Conservation (phyloP, 2,797 vertebrate genomes). For the Novumbra hubbsi region DNA sequence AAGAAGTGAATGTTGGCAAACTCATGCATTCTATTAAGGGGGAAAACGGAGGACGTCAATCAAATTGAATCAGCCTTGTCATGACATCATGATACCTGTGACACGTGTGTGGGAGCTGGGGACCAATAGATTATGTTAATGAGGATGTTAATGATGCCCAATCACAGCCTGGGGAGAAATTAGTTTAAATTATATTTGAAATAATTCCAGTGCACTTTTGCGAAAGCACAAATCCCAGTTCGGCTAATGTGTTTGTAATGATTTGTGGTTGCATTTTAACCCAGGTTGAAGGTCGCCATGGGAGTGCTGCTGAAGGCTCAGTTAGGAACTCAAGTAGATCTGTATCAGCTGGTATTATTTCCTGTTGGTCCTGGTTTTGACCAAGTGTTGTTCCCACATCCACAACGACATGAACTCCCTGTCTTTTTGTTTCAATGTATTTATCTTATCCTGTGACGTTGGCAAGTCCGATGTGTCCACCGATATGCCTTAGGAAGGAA, state of each 20-base stretch:
- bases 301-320: slow-evolving; percentile 11
- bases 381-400: not conserved
- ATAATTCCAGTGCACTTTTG: not conserved
- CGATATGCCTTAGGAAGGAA: not conserved
- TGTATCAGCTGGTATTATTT: slow-evolving; percentile 16
- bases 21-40: too few species aligned
- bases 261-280: not conserved
- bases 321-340: slow-evolving; percentile 13
- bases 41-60: not conserved
- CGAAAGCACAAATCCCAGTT: not conserved
- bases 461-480: not conserved
- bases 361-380: slow-evolving; percentile 11
- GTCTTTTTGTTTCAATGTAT: not conserved
- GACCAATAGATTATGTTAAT: not conserved
- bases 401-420: not conserved
- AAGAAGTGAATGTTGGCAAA: not conserved
- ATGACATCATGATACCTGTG: not conserved
- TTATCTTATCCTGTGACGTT: not conserved
- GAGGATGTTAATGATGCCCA: not conserved
- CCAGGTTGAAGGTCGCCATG: not conserved
- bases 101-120: slow-evolving; percentile 36
- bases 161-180: not conserved
- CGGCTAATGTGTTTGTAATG: not conserved
- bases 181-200: not conserved
- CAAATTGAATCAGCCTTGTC: not conserved